phyloP scores from a whole-genome alignment of 2,113 vertebrate genomes.

The Nycticebus coucang region DNA sequence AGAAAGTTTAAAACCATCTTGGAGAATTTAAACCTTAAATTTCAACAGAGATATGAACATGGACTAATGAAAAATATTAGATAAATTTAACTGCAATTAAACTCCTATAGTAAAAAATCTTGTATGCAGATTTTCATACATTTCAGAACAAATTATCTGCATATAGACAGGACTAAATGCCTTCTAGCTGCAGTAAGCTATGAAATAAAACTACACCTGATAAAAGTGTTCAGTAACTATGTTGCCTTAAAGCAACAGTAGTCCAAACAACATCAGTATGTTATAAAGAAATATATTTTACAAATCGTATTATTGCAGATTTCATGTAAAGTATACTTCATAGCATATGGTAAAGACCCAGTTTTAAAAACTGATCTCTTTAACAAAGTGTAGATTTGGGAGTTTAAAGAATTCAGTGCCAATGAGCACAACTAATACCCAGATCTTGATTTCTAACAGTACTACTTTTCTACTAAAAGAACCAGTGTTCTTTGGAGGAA shows the following conservation, averaged over 20 bases:
- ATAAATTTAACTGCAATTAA: background rate
- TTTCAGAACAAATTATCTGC: background rate
- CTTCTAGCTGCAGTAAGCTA: background rate
- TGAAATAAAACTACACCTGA: background rate
- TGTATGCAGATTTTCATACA: background rate
- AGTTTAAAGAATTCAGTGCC: background rate
- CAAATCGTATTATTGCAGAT: background rate
- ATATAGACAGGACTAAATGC: background rate
- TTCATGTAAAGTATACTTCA: background rate
- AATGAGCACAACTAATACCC: background rate
- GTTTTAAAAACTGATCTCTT: background rate
- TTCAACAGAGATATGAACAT: background rate
- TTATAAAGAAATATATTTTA: background rate
- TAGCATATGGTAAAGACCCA: background rate
- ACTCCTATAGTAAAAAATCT: background rate
- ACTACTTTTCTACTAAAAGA: background rate
- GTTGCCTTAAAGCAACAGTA: background rate
- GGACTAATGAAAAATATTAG: background rate
- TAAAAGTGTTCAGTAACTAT: background rate
- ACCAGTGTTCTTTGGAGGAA: background rate
- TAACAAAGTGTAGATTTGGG: background rate
- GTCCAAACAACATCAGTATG: background rate
- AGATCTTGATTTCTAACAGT: background rate
- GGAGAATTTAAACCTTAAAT: constrained; percentile 8
- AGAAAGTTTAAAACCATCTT: background rate